Evolutionary conservation across 23 tunicate genomes (phyloP).

Genomic region (Styela clava): DNA sequence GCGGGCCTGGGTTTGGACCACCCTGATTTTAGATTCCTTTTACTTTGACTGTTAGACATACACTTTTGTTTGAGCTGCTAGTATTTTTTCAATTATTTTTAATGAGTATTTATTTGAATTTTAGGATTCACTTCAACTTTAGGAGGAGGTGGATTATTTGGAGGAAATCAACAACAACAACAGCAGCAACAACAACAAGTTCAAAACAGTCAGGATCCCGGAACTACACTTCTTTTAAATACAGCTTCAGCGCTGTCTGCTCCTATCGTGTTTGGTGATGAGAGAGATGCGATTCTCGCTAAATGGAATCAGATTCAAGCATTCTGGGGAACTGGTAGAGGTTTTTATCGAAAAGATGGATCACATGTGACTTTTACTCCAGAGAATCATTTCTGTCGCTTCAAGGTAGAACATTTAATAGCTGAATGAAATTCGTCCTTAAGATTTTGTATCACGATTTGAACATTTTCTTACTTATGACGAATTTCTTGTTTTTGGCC

Average conservation of each 20-base stretch:
- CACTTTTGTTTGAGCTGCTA: too few species aligned
- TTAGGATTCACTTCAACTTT: not conserved
- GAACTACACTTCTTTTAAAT: slow-evolving; percentile 40
- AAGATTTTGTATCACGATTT: not conserved
- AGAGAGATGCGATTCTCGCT: slow-evolving; percentile 80
- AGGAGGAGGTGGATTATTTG: not conserved
- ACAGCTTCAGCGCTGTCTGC: slow-evolving; percentile 90
- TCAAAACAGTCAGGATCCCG: slow-evolving; percentile 4
- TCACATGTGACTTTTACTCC: slow-evolving; percentile 67
- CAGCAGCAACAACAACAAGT: slow-evolving; percentile 25
- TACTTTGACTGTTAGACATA: too few species aligned
- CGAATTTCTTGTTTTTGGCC: not conserved
- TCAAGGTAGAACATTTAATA: slow-evolving; percentile 48
- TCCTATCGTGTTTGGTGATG: slow-evolving; percentile 89
- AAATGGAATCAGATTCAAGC: slow-evolving; percentile 97
- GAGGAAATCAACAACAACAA: slow-evolving; percentile 20
- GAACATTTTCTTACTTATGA: not conserved
- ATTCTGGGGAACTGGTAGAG: slow-evolving; percentile 95
- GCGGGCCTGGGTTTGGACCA: too few species aligned
- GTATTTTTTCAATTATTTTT: too few species aligned
- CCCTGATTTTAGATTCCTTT: too few species aligned
- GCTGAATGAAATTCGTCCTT: too few species aligned
- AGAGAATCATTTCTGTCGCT: slow-evolving; percentile 86
- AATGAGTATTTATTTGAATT: too few species aligned
- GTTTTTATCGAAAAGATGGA: slow-evolving; percentile 82